These are phyloP conservation scores for Disparrhopalites patrizii DNA, from an alignment of 2,888 invertebrate genomes.

Conservation along the genomic window DNA sequence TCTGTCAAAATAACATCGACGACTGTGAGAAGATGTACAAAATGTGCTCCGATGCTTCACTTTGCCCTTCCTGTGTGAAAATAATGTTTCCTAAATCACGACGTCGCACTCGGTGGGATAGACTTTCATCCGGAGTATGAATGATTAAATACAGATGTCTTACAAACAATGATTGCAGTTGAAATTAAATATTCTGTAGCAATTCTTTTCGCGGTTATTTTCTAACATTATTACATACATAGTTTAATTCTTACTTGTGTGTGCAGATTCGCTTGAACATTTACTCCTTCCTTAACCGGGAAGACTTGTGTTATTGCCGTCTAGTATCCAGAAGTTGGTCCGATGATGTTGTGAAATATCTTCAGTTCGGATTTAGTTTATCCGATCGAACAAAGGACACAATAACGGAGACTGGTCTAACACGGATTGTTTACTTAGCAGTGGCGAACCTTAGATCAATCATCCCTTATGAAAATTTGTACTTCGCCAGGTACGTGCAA, in stretches of 20 bases:
- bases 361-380: neutral
- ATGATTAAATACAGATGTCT: no score
- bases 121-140: no score
- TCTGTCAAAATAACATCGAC: neutral
- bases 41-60: conserved; percentile 13
- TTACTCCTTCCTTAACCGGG: neutral
- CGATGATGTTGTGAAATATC: neutral
- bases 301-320: neutral
- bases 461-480: conserved; percentile 6
- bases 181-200: no score
- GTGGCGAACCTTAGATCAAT: conserved; percentile 6
- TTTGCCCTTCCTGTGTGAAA: conserved; percentile 8
- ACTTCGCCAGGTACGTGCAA: neutral
- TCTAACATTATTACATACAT: no score
- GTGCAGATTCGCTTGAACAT: conserved; percentile 1
- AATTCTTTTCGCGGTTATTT: no score
- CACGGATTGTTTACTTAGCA: neutral
- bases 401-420: neutral
- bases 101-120: neutral
- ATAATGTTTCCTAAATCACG: neutral
- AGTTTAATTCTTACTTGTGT: no score
- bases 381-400: conserved; percentile 1
- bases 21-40: neutral
- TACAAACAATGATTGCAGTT: neutral
- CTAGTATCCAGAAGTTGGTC: conserved; percentile 5